Base-by-base conservation (phyloP, 2,888 invertebrate species). In the Thelaira solivaga region DNA sequence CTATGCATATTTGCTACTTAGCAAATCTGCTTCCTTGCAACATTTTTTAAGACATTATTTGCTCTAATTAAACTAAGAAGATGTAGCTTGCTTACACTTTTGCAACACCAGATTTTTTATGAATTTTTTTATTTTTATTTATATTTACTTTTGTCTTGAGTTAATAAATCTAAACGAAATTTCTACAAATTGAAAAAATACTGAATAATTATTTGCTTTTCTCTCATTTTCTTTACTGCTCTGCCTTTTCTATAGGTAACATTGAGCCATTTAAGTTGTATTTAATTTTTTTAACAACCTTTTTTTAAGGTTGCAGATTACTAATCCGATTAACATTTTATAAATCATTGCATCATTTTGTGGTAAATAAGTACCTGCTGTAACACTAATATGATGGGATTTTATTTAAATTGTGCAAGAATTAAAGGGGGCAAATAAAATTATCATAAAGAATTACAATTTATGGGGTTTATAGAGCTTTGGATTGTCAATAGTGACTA, bases 301-400 rank as follows among this genome's bases (percentile, higher is more conserved):
- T 65, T 45, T 43, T n/a, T 43, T 55, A 8, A 24, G 29, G 22
- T 13, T 49, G 34, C 22, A 29, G 3, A 45, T 29, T 47, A 20
- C 2, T 59, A 49, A 69, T 39, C 57, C 47, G 47, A 20, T 49
- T 69, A 49, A 7, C 13, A 49, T 69, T 57, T 43, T 20, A 24
- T n/a, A 39, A 47, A 26, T 36, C 36, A 39, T 45, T 24, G 16
- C 18, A 47, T 29, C 4, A 18, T 6, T 69, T 29, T n/a, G n/a
- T n/a, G n/a, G n/a, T n/a, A n/a, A n/a, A n/a, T 59, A 59, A 49
- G 34, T 47, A 69, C 13, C 29, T 26, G 20, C 13, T 53, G 11
- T 22, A 13, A 16, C 18, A 31, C 53, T 34, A 45, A 45, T 36
- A 26, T 26, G 16, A 36, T 45, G 18, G 13, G n/a, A 67, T 67